A percentile compares a stretch with the other conserved stretches of the same genome.
phyloP scores from a whole-genome alignment of 2,113 vertebrate genomes.

The Gyps fulvus region DNA sequence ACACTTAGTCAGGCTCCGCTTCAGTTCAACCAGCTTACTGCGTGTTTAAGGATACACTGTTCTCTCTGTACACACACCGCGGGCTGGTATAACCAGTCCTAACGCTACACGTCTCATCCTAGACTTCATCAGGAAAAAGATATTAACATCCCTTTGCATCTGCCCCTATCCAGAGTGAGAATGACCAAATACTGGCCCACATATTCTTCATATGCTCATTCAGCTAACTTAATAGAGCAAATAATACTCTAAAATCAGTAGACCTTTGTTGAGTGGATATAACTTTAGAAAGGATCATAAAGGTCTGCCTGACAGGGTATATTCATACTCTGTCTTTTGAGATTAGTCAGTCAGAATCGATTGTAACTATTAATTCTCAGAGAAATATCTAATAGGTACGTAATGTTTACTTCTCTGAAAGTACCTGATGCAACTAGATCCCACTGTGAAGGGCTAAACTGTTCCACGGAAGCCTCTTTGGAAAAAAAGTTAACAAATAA shows the following conservation, averaged over 20 bases:
- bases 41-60: neutral
- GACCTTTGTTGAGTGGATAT: neutral
- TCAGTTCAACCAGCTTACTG: neutral
- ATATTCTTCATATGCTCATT: neutral
- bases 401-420: neutral
- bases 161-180: neutral
- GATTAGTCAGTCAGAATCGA: neutral
- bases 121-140: neutral
- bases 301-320: neutral
- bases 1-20: neutral
- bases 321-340: neutral
- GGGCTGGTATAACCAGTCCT: neutral
- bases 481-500: neutral
- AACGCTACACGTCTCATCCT: neutral
- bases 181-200: neutral
- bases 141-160: neutral
- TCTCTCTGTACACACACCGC: accelerated
- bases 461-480: neutral
- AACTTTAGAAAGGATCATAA: neutral
- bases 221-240: neutral
- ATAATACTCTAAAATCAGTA: neutral
- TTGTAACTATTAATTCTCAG: neutral
- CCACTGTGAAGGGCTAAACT: neutral
- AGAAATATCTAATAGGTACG: neutral
- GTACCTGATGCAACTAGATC: neutral